phyloP scores from a whole-genome alignment of 2,113 vertebrate species.

The Paedocypris sp. region DNA sequence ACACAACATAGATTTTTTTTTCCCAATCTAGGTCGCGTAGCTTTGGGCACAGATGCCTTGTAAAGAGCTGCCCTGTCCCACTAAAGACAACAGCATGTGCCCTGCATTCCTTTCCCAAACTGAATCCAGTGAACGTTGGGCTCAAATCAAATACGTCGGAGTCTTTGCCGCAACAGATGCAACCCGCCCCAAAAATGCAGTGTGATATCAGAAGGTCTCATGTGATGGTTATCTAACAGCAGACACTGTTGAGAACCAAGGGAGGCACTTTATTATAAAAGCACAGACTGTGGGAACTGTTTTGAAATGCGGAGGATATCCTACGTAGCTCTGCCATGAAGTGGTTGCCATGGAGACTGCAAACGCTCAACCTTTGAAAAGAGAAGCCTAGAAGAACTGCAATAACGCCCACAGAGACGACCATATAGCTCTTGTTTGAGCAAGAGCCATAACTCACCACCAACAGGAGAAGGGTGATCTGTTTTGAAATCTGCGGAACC shows the following conservation, averaged over 20 bases:
- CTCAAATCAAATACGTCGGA: neutral
- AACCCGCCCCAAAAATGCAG: neutral
- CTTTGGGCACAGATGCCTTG: slow-evolving; percentile 33
- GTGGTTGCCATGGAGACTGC: slow-evolving; percentile 56
- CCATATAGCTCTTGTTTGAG: neutral
- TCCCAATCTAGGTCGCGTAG: slow-evolving; percentile 43
- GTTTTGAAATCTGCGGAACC: neutral
- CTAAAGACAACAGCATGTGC: neutral
- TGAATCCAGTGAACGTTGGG: neutral
- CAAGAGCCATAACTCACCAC: neutral
- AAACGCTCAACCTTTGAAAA: slow-evolving; percentile 19
- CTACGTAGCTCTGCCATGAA: slow-evolving; percentile 30
- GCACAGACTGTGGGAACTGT: slow-evolving; percentile 45
- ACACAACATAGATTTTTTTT: neutral
- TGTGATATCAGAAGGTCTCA: neutral
- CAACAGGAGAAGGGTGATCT: neutral
- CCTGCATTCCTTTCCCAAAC: neutral
- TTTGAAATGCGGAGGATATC: slow-evolving; percentile 57
- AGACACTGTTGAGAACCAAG: neutral
- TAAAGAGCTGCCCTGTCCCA: neutral
- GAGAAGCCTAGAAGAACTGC: slow-evolving; percentile 13
- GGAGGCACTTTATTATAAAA: slow-evolving; percentile 16
- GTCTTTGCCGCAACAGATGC: neutral
- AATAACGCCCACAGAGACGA: slow-evolving; percentile 12
- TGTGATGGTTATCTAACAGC: slow-evolving; percentile 4